phyloP scores from a whole-genome alignment of 2,797 vertebrate genomes.

The Miichthys miiuy region DNA sequence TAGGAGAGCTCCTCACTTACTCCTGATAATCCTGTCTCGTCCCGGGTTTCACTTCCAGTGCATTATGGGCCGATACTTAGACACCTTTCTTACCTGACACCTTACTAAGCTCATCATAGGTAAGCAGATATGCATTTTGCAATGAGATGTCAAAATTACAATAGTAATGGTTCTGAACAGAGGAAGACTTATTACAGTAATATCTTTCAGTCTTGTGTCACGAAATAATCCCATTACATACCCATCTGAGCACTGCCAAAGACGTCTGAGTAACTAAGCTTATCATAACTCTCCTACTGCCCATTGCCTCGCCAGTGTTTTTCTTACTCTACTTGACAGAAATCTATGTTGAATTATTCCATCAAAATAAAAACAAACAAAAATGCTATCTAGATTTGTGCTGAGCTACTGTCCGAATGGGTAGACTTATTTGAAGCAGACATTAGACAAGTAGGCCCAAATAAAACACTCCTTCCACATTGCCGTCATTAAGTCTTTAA shows the following conservation, averaged over 20 bases:
- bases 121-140: slow-evolving; percentile 6
- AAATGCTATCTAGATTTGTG: background rate
- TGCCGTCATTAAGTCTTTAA: too few relatives aligned
- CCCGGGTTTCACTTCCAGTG: background rate
- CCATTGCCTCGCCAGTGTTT: background rate
- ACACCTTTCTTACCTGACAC: background rate
- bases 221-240: slow-evolving; percentile 5
- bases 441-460: too few relatives aligned
- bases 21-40: background rate
- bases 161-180: background rate
- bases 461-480: too few relatives aligned
- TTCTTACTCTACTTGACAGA: background rate
- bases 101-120: background rate
- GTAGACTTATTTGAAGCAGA: too few relatives aligned
- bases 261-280: background rate
- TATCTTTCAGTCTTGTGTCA: slow-evolving; percentile 7
- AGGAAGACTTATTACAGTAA: background rate
- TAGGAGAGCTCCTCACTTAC: background rate
- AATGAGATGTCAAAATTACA: slow-evolving; percentile 7
- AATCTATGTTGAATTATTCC: background rate
- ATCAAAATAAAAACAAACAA: background rate
- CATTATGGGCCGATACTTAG: background rate
- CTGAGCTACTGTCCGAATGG: background rate
- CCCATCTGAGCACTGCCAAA: slow-evolving; percentile 6
- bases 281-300: background rate